Evolutionary conservation across 1,140 invertebrate genomes (phyloP).

Genomic region (Ips nitidus): DNA sequence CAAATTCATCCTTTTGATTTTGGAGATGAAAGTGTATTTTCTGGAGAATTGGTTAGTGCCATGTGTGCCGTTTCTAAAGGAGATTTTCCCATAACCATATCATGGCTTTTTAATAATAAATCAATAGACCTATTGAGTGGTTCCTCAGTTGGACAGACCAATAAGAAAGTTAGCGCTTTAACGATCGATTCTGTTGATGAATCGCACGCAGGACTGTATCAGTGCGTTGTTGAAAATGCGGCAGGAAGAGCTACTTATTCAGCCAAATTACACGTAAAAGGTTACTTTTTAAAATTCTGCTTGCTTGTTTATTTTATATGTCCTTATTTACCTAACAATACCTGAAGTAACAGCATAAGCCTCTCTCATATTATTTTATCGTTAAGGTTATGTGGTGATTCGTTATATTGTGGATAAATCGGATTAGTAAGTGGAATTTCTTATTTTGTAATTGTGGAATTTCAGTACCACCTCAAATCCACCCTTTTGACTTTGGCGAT

Average conservation of each 20-base stretch:
- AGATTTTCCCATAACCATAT: conserved; percentile 71
- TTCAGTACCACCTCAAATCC: conserved; percentile 56
- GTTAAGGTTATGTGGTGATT: conserved; percentile 1
- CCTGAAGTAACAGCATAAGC: neutral
- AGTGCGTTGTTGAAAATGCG: conserved; percentile 59
- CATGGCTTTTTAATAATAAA: conserved; percentile 66
- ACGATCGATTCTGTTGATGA: conserved; percentile 60
- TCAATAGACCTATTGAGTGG: conserved; percentile 49
- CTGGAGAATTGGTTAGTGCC: conserved; percentile 68
- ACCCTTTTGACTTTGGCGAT: conserved; percentile 58
- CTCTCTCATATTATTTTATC: neutral
- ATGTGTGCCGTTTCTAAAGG: conserved; percentile 75
- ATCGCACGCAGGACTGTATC: conserved; percentile 59
- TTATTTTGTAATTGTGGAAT: neutral
- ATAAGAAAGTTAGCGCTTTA: conserved; percentile 59
- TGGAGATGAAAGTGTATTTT: conserved; percentile 66
- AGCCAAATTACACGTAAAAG: conserved; percentile 61
- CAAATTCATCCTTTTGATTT: conserved; percentile 57
- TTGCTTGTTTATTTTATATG: neutral
- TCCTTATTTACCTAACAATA: neutral
- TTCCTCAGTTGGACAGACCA: conserved; percentile 52
- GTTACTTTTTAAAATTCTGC: conserved; percentile 47
- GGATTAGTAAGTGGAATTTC: neutral
- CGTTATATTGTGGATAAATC: conserved; percentile 1
- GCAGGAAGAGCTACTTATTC: conserved; percentile 56